These are phyloP conservation scores for Eupithecia exiguata DNA, from an alignment of 2,888 invertebrate species.

Conservation along the genomic window DNA sequence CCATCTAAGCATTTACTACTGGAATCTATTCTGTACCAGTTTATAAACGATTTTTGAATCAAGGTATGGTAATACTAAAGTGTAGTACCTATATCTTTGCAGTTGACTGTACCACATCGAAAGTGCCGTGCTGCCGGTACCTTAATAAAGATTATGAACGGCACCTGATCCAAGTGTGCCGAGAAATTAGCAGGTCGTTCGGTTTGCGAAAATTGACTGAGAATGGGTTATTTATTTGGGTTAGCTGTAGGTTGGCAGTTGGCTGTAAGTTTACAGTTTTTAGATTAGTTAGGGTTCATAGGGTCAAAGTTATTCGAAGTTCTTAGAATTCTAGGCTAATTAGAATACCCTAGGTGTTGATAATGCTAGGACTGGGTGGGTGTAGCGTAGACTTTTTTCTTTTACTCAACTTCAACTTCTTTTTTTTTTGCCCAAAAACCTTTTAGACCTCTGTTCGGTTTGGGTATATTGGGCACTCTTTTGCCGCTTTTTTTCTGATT, in stretches of 20 bases:
- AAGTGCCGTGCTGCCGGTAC: conserved; percentile 18
- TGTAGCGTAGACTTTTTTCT: too few species aligned
- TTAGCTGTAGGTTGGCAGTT: neutral
- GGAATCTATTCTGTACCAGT: too few species aligned
- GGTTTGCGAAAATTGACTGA: conserved; percentile 1
- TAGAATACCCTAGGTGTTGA: too few species aligned
- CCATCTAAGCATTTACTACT: too few species aligned
- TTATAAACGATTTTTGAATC: too few species aligned
- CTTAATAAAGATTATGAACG: conserved; percentile 25
- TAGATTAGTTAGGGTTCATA: neutral
- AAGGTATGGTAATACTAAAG: neutral
- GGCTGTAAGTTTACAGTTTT: neutral
- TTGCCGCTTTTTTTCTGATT: too few species aligned
- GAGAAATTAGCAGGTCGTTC: conserved; percentile 19
- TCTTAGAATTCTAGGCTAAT: neutral
- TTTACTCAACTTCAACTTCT: too few species aligned
- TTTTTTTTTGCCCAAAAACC: too few species aligned
- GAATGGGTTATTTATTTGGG: neutral
- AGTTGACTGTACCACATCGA: conserved; percentile 15
- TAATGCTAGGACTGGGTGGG: too few species aligned
- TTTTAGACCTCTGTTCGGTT: too few species aligned
- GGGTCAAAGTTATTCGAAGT: neutral
- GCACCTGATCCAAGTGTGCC: conserved; percentile 13
- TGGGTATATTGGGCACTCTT: too few species aligned
- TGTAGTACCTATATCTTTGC: neutral